These are phyloP conservation scores for Zygothrica quintamaculata DNA, from an alignment of 2,888 invertebrate genomes.

Conservation along the genomic window DNA sequence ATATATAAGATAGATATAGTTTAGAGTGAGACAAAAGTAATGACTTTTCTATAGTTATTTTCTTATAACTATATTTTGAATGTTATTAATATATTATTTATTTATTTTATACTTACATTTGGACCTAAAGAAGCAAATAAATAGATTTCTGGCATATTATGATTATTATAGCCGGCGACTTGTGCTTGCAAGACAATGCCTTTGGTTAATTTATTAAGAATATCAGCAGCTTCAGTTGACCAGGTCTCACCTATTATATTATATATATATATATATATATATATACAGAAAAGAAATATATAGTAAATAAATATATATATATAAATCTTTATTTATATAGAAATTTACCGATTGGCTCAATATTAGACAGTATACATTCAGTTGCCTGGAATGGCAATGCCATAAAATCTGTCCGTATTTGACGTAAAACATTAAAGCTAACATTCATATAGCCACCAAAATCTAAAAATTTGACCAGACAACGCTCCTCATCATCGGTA, in stretches of 20 bases:
- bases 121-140: conserved; percentile 91
- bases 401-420: conserved; percentile 97
- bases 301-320: too few relatives aligned
- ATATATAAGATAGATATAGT: too few relatives aligned
- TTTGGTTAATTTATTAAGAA: conserved; percentile 91
- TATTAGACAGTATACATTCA: conserved; percentile 96
- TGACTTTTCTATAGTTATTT: not conserved
- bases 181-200: conserved; percentile 95
- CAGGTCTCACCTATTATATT: conserved; percentile 86
- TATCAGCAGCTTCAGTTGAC: conserved; percentile 91
- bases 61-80: not conserved
- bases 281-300: not conserved
- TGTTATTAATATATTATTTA: not conserved
- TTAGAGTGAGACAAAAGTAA: too few relatives aligned
- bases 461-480: conserved; percentile 95
- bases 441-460: conserved; percentile 96
- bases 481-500: conserved; percentile 83
- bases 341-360: conserved; percentile 90
- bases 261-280: conserved; percentile 1
- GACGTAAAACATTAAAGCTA: conserved; percentile 91
- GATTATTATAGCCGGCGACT: conserved; percentile 91
- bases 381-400: conserved; percentile 98
- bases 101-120: conserved; percentile 86
- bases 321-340: too few relatives aligned
- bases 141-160: conserved; percentile 92